Evolutionary conservation across 1,140 invertebrate species (phyloP).

Genomic region (Gonioctena quinquepunctata): DNA sequence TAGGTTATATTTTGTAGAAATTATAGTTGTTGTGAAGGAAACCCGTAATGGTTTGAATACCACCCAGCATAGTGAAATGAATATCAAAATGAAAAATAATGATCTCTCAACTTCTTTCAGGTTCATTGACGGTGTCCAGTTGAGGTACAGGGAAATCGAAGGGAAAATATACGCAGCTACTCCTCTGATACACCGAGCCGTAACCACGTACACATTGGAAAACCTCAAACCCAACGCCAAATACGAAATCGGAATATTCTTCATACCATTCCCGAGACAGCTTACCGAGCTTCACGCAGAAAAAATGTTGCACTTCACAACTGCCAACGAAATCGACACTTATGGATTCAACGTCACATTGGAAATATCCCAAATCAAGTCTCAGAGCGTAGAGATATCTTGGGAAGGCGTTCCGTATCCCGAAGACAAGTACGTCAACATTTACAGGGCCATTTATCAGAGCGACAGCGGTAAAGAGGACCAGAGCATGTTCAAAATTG

Average conservation of each 20-base stretch:
- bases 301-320: slow-evolving; percentile 68
- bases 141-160: slow-evolving; percentile 72
- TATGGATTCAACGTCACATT: slow-evolving; percentile 81
- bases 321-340: slow-evolving; percentile 56
- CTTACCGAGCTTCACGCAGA: slow-evolving; percentile 72
- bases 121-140: slow-evolving; percentile 72
- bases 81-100: not conserved
- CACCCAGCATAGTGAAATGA: too few species aligned
- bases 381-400: slow-evolving; percentile 73
- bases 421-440: slow-evolving; percentile 88
- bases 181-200: slow-evolving; percentile 74
- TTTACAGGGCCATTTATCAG: slow-evolving; percentile 84
- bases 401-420: slow-evolving; percentile 85
- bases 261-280: slow-evolving; percentile 76
- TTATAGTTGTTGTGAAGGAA: too few species aligned
- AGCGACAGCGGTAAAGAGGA: slow-evolving; percentile 75
- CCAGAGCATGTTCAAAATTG: slow-evolving; percentile 80
- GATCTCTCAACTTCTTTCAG: not conserved
- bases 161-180: slow-evolving; percentile 75
- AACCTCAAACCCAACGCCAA: slow-evolving; percentile 71
- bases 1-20: too few species aligned
- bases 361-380: slow-evolving; percentile 73
- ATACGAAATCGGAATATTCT: slow-evolving; percentile 77
- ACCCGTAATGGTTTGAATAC: too few species aligned
- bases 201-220: slow-evolving; percentile 72